Percentiles rank a stretch among this genome's conserved stretches.
Evolutionary conservation across 1,140 invertebrate species (phyloP).

Genomic region (Saccostrea cuccullata): DNA sequence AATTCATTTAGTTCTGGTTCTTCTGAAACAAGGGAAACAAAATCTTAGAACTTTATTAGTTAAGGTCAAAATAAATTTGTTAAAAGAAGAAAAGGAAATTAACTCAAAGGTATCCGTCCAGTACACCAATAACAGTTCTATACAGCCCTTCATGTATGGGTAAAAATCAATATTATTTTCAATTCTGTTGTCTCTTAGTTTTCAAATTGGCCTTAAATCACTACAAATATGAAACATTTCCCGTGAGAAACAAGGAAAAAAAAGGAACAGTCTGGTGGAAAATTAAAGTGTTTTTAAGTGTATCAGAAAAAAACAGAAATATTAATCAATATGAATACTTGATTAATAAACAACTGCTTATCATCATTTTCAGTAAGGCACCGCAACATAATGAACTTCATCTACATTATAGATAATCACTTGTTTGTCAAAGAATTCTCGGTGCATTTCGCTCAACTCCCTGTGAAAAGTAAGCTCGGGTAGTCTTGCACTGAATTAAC

Average conservation of each 20-base stretch:
- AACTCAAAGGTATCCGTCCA: background rate
- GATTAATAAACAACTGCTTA: background rate
- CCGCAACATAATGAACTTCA: background rate
- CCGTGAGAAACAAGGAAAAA: background rate
- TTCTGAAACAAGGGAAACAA: background rate
- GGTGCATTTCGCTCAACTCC: too few species aligned
- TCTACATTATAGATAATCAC: background rate
- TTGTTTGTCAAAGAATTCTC: too few species aligned
- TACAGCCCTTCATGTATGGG: background rate
- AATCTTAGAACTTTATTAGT: background rate
- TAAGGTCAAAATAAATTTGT: background rate
- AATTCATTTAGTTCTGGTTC: background rate
- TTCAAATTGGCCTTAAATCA: background rate
- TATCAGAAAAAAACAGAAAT: background rate
- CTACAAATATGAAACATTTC: background rate
- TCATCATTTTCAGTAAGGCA: background rate
- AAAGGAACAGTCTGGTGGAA: background rate
- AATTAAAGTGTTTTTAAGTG: background rate
- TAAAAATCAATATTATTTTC: too few species aligned
- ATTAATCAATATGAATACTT: background rate
- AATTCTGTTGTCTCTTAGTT: too few species aligned
- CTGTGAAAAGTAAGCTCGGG: too few species aligned
- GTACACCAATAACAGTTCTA: background rate
- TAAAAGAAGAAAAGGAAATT: background rate
- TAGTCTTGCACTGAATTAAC: too few species aligned